A percentile compares a stretch with the other conserved stretches of the same genome.
Evolutionary conservation across 2,888 invertebrate genomes (phyloP).

Genomic region (Eretmocerus hayati): DNA sequence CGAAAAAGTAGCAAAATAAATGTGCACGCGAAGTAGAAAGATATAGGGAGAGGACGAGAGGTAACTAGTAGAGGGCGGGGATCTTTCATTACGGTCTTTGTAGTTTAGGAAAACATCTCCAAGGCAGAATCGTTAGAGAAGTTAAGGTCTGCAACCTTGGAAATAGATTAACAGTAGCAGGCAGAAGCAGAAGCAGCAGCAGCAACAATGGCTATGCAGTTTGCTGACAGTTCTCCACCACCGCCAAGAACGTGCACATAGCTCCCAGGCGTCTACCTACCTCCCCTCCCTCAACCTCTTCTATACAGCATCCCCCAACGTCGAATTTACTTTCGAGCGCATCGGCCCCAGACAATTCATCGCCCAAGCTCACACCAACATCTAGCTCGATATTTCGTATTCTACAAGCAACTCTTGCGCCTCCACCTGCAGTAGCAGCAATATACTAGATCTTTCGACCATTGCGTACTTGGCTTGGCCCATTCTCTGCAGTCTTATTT

Average conservation of each 20-base stretch:
- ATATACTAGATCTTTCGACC: no score
- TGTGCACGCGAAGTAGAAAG: no score
- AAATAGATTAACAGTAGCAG: constrained; percentile 1
- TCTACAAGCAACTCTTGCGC: no score
- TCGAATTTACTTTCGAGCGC: neutral
- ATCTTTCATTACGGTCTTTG: neutral
- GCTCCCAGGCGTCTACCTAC: neutral
- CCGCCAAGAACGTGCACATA: constrained; percentile 3
- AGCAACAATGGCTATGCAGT: constrained; percentile 34
- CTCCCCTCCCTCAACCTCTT: no score
- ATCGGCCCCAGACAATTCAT: neutral
- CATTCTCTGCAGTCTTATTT: neutral
- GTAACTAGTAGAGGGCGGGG: neutral
- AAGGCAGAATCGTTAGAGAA: constrained; percentile 32
- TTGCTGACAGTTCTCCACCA: constrained; percentile 30
- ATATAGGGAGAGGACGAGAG: neutral
- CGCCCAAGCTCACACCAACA: neutral
- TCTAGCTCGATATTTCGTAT: neutral
- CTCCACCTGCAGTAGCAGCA: no score
- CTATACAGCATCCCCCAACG: neutral
- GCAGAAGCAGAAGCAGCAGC: constrained; percentile 15
- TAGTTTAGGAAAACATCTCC: constrained; percentile 31
- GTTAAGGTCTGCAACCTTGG: constrained; percentile 24
- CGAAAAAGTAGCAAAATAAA: no score
- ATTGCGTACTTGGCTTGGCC: no score